These are phyloP conservation scores for Prionchulus punctatus DNA, from an alignment of 2,888 invertebrate species.

Conservation along the genomic window DNA sequence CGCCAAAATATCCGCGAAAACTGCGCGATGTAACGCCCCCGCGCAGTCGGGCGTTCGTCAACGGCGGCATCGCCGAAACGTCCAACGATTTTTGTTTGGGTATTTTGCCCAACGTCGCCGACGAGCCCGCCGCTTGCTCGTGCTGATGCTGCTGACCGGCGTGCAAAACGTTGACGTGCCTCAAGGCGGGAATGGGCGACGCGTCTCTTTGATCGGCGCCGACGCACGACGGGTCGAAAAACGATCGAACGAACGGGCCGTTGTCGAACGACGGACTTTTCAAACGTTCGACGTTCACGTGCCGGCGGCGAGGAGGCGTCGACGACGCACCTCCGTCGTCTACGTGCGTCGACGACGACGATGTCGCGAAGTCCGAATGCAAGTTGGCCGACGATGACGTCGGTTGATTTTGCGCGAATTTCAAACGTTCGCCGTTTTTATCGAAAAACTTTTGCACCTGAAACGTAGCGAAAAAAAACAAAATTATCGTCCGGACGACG, in stretches of 20 bases:
- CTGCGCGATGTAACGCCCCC: background rate
- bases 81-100: background rate
- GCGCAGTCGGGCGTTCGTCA: background rate
- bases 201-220: too few species aligned
- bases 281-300: background rate
- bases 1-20: background rate
- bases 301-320: background rate
- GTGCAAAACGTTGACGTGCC: too few species aligned
- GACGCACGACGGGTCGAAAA: slow-evolving; percentile 1
- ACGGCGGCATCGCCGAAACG: background rate
- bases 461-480: too few species aligned
- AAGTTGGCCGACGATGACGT: background rate
- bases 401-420: background rate
- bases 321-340: background rate
- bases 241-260: slow-evolving; percentile 2
- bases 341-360: background rate
- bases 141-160: too few species aligned
- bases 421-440: slow-evolving; percentile 4
- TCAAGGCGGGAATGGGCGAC: too few species aligned
- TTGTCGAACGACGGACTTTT: background rate
- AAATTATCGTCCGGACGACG: too few species aligned
- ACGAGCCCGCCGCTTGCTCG: too few species aligned
- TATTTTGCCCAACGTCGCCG: background rate
- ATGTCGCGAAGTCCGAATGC: background rate
- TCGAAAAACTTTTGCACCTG: slow-evolving; percentile 13